Evolutionary conservation across 1,140 invertebrate species (phyloP).

Genomic region (Lordiphosa mommai): DNA sequence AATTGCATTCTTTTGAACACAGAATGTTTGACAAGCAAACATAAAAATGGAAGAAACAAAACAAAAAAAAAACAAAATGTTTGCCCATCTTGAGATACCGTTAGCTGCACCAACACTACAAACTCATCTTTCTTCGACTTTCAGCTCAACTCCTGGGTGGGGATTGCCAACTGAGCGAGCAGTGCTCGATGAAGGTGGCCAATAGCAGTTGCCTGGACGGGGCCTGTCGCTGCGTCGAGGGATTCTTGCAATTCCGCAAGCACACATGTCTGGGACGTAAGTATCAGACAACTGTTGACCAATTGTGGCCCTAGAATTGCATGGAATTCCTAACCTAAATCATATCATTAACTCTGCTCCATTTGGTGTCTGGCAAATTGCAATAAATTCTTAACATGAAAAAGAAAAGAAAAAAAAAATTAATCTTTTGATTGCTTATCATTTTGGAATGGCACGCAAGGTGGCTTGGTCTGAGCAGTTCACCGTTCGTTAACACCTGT

Average conservation of each 20-base stretch:
- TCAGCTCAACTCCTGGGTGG: slow-evolving; percentile 88
- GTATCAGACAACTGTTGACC: slow-evolving; percentile 80
- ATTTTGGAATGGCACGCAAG: slow-evolving; percentile 32
- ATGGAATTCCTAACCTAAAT: slow-evolving; percentile 33
- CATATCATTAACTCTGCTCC: slow-evolving; percentile 27
- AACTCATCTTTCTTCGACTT: slow-evolving; percentile 1
- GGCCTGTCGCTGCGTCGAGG: slow-evolving; percentile 89
- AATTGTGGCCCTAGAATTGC: slow-evolving; percentile 61
- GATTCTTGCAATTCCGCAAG: slow-evolving; percentile 90
- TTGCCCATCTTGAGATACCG: slow-evolving; percentile 30
- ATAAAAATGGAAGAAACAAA: background rate
- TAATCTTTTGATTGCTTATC: slow-evolving; percentile 52
- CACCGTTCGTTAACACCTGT: slow-evolving; percentile 60
- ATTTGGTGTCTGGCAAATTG: slow-evolving; percentile 59
- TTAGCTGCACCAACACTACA: slow-evolving; percentile 25
- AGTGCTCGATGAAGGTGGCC: slow-evolving; percentile 89
- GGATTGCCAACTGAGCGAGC: slow-evolving; percentile 86
- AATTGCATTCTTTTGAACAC: background rate
- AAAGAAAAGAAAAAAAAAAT: slow-evolving; percentile 19
- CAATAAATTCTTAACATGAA: slow-evolving; percentile 55
- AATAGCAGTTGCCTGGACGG: slow-evolving; percentile 87
- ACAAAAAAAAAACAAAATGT: slow-evolving; percentile 8
- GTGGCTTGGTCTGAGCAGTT: slow-evolving; percentile 18
- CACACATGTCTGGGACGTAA: slow-evolving; percentile 94
- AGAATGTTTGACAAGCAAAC: no score